phyloP scores from a whole-genome alignment of 2,797 vertebrate genomes.

The Eulemur rubriventer region DNA sequence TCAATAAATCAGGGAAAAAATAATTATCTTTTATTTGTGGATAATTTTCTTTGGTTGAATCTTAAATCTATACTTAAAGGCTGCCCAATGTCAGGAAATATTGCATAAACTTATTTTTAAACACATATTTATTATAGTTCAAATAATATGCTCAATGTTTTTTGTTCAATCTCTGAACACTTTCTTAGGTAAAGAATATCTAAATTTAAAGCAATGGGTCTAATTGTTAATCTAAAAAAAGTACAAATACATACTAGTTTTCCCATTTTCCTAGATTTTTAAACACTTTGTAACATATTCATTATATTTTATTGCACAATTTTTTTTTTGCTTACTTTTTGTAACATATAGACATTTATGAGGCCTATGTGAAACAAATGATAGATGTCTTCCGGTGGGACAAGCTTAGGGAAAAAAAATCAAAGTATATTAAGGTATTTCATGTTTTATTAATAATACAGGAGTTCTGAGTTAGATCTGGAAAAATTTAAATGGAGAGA shows the following conservation, averaged over 20 bases:
- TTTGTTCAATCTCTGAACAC: background rate
- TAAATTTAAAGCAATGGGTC: background rate
- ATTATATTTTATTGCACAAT: background rate
- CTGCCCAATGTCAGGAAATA: background rate
- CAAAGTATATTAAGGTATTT: conserved; percentile 12
- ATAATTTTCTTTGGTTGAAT: background rate
- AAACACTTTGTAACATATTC: background rate
- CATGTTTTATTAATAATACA: conserved; percentile 46
- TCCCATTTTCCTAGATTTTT: background rate
- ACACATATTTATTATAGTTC: background rate
- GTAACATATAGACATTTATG: background rate
- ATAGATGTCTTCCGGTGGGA: background rate
- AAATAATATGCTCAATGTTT: background rate
- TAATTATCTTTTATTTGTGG: background rate
- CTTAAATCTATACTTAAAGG: background rate
- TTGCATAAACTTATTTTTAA: background rate
- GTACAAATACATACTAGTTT: background rate
- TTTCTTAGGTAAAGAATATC: background rate
- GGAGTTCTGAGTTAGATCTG: background rate
- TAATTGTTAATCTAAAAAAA: background rate
- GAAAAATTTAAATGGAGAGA: conserved; percentile 25
- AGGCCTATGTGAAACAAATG: background rate
- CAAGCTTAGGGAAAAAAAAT: background rate
- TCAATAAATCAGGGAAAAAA: background rate
- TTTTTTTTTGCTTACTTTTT: conserved; percentile 18